These are phyloP conservation scores for Dolichallabes microphthalmus DNA, from an alignment of 2,113 vertebrate species.

Conservation along the genomic window DNA sequence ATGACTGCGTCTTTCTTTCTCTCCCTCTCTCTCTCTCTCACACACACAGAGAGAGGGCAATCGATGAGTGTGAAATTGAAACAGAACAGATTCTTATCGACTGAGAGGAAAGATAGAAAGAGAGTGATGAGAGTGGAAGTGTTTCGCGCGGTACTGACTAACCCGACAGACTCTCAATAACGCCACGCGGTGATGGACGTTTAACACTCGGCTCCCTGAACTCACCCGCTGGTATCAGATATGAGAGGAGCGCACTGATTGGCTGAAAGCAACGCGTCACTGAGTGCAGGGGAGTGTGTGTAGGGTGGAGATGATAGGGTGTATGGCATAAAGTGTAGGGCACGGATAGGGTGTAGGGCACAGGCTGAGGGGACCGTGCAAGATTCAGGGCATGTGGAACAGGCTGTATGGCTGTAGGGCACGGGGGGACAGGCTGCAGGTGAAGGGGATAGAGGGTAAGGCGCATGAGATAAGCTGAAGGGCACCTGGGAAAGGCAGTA, in stretches of 20 bases:
- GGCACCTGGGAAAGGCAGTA: not conserved
- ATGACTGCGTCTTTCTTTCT: not conserved
- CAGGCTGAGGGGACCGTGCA: not conserved
- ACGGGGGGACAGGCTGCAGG: not conserved
- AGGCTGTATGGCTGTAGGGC: not conserved
- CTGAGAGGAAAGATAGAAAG: not conserved
- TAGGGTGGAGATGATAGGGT: not conserved
- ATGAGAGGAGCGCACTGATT: not conserved
- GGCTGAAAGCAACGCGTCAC: not conserved
- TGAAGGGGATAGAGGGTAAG: not conserved
- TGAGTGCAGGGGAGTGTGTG: not conserved
- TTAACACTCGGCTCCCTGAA: not conserved
- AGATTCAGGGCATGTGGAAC: not conserved
- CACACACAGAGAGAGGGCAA: slow-evolving; percentile 14
- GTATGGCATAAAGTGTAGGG: not conserved
- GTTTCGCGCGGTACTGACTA: slow-evolving; percentile 6
- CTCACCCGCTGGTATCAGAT: not conserved
- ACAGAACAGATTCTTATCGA: slow-evolving; percentile 22
- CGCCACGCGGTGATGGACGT: not conserved
- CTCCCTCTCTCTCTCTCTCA: not conserved
- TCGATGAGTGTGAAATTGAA: slow-evolving; percentile 32
- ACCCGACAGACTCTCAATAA: slow-evolving; percentile 17
- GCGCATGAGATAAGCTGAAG: not conserved
- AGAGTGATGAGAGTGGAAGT: slow-evolving; percentile 11
- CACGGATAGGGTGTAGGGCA: not conserved